phyloP scores from a whole-genome alignment of 2,888 invertebrate species.

The Clepsis dumicolana region DNA sequence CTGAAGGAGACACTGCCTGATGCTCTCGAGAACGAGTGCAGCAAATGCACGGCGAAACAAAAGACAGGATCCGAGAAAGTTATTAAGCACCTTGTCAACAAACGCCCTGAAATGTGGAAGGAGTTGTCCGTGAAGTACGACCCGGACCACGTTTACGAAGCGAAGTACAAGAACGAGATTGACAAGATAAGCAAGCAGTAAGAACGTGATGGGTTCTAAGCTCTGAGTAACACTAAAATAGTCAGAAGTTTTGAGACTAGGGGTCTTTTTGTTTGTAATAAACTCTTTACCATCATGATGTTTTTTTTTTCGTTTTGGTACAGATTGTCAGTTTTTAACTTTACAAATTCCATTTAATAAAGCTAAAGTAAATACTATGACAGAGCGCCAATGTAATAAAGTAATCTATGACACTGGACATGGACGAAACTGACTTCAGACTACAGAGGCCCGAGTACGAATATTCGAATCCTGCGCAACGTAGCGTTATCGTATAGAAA shows the following conservation, averaged over 20 bases:
- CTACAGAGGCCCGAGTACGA: no score
- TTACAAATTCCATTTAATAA: no score
- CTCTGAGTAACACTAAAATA: conserved; percentile 26
- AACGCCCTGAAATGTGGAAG: conserved; percentile 89
- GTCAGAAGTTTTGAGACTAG: conserved; percentile 28
- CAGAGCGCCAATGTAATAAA: no score
- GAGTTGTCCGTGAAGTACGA: conserved; percentile 90
- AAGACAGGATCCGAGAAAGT: conserved; percentile 87
- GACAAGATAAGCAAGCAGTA: conserved; percentile 62
- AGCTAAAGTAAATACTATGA: no score
- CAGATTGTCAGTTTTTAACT: not conserved
- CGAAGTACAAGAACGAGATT: conserved; percentile 86
- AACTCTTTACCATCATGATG: not conserved
- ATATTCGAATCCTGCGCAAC: no score
- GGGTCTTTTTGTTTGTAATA: not conserved
- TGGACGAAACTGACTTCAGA: no score
- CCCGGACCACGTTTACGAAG: conserved; percentile 88
- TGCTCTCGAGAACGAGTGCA: conserved; percentile 89
- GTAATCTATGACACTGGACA: no score
- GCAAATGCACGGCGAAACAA: conserved; percentile 89
- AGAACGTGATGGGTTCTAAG: conserved; percentile 3
- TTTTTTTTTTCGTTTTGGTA: not conserved
- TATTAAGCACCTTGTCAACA: conserved; percentile 88
- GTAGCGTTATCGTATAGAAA: no score
- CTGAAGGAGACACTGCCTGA: conserved; percentile 88